A percentile compares a stretch with the other conserved stretches of the same genome.
Evolutionary conservation across 2,797 vertebrate species (phyloP).

Genomic region (Linurgus olivaceus): DNA sequence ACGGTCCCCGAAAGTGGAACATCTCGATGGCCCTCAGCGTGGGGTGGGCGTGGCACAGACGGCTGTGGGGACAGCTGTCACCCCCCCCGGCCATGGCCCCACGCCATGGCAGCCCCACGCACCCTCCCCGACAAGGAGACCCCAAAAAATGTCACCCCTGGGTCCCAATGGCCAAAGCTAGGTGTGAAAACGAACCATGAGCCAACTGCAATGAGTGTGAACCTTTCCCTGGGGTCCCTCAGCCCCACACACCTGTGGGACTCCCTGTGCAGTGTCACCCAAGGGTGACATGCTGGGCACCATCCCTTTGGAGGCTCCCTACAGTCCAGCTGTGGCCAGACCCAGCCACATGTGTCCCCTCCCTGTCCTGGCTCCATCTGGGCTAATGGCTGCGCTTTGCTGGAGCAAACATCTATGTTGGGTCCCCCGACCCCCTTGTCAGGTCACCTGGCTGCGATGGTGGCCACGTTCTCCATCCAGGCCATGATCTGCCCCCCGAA

Average conservation of each 20-base stretch:
- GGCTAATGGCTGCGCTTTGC: too few species aligned
- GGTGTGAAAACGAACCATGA: background rate
- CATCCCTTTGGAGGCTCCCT: background rate
- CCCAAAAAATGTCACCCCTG: background rate
- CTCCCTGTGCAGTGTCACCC: fast-evolving
- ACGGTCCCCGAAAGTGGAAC: constrained; percentile 96
- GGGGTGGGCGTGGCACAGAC: constrained; percentile 88
- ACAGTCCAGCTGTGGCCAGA: background rate
- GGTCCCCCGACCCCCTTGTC: fast-evolving
- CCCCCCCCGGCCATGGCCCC: fast-evolving
- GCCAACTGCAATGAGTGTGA: background rate
- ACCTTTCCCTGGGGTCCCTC: background rate
- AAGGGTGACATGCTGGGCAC: background rate
- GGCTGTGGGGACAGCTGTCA: constrained; percentile 69
- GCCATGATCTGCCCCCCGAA: constrained; percentile 99
- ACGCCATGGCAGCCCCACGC: fast-evolving
- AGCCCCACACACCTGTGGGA: fast-evolving
- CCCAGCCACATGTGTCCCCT: fast-evolving
- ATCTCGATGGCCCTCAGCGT: constrained; percentile 92
- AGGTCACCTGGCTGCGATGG: constrained; percentile 91
- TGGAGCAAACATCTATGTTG: too few species aligned
- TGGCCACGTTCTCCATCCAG: constrained; percentile 98
- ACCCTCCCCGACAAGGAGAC: fast-evolving
- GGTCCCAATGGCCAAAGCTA: background rate
- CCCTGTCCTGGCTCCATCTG: too few species aligned